Base-by-base conservation (phyloP, 2,113 vertebrate genomes). In the Brachypodius melanocephalos region DNA sequence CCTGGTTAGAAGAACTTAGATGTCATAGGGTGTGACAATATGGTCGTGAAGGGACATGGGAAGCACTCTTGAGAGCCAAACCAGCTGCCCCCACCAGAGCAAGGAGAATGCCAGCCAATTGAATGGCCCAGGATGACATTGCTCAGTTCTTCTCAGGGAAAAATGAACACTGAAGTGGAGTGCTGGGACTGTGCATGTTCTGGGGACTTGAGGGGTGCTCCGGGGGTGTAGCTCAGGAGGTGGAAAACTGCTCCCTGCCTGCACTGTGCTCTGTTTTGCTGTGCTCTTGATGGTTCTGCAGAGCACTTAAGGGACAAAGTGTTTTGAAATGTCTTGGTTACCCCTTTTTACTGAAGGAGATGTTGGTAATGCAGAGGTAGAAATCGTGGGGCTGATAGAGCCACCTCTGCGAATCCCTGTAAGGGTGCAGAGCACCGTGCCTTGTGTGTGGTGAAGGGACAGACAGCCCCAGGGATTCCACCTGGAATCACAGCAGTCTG, bases 11-110 rank as follows among this genome's bases (percentile, higher is more conserved):
- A 34, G 31, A 66, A 17, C 24, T 42, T 6, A 4, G 29, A 3
- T 49, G 10, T 29, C 0, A 0, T 10, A 2, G 7, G 17, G 8
- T 36, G 46, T n/a, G 63, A 14, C 21, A 28, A 0, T 19, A 4
- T 21, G 34, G 14, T 17, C 0, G 6, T 6, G 11, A 52, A 42
- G 80, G 38, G 48, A 29, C 5, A 1, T 6, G 54, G 85, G 36
- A 38, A 42, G 26, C 40, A 12, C 3, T 13, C 22, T 8, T 24
- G 68, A n/a, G 36, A 77, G 69, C 36, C 46, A 48, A 5, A 46
- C 15, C n/a, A 61, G 6, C 22, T 24, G 32, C 59, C 16, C 20
- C 42, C 6, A 1, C 28, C 7, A 1, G 8, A 2, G 49, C 25
- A 46, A 45, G 78, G 42, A 81, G 69, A 8, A 28, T 66, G 32